Evolutionary conservation across 2,797 vertebrate genomes (phyloP).

Genomic region (Sternotherus odoratus): DNA sequence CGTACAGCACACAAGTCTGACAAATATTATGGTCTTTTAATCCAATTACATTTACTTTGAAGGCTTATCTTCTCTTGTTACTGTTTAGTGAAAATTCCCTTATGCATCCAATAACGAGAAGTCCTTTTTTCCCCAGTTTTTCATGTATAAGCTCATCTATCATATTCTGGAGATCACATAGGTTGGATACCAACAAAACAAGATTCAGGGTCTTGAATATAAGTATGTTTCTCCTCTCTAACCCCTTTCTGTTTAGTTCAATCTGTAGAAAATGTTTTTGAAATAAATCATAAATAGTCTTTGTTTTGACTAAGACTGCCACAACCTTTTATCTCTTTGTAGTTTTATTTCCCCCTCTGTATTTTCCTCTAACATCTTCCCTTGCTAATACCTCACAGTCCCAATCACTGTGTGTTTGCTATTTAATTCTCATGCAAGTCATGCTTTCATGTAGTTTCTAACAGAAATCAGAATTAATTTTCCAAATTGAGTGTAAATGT

Average conservation of each 20-base stretch:
- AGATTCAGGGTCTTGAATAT: not conserved
- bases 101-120: not conserved
- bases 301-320: not conserved
- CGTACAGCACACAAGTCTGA: too few species aligned
- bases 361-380: not conserved
- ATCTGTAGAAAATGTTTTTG: not conserved
- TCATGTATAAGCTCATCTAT: not conserved
- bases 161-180: not conserved
- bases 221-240: not conserved
- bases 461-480: not conserved
- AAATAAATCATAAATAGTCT: not conserved
- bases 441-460: not conserved
- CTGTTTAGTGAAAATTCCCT: not conserved
- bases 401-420: not conserved
- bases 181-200: not conserved
- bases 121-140: not conserved
- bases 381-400: not conserved
- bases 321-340: not conserved
- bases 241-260: not conserved
- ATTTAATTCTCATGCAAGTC: not conserved
- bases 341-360: not conserved
- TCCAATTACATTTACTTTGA: too few species aligned
- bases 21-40: too few species aligned
- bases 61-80: not conserved
- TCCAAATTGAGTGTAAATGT: not conserved